Evolutionary conservation across 1,140 invertebrate genomes (phyloP), one percentile per base, ranked within the genome.

Genomic region (Drosophila sp.): DNA sequence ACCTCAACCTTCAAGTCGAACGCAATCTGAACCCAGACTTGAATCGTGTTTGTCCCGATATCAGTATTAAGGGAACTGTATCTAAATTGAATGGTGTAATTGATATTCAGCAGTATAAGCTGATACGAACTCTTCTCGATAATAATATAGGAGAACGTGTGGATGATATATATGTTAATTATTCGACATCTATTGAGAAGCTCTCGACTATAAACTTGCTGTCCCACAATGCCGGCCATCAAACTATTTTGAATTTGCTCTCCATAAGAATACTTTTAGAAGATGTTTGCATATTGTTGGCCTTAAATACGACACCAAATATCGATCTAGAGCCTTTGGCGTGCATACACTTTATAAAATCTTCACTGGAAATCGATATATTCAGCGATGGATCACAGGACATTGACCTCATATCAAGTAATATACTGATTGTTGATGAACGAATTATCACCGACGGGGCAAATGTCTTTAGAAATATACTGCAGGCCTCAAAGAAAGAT

Each of bases 61-160:
- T 97, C 82, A 96, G 95, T 71, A 94, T 99, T 11, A 95, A 96
- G 64, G 98, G 98, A 17, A 95, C 95, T 23, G 93, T 99, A 47
- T 97, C 97, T 0, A 97, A 97, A 30, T 94, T 99, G 72, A 95
- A 97, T 86, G 95, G 95, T 66, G 94, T 95, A n/a, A 89, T 99
- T 25, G 96, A 98, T 93, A 93, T 96, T 23, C 93, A 95, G 11
- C 97, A 99, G 90, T 99, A 99, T 91, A 95, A 96, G 92, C 92
- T 99, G 7, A 95, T 99, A 23, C 94, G 97, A 57, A 98, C 98
- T 27, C 93, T 99, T 25, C 93, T 99, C 1, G 94, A 95, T 0
- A 96, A 97, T 90, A 99, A 99, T 93, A 95, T 99, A 47, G 98
- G 97, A 11, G 98, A 99, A 92, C 94, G 95, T 70, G 93, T 98